Evolutionary conservation across 2,888 invertebrate species (phyloP).

Genomic region (Lepas anatifera): DNA sequence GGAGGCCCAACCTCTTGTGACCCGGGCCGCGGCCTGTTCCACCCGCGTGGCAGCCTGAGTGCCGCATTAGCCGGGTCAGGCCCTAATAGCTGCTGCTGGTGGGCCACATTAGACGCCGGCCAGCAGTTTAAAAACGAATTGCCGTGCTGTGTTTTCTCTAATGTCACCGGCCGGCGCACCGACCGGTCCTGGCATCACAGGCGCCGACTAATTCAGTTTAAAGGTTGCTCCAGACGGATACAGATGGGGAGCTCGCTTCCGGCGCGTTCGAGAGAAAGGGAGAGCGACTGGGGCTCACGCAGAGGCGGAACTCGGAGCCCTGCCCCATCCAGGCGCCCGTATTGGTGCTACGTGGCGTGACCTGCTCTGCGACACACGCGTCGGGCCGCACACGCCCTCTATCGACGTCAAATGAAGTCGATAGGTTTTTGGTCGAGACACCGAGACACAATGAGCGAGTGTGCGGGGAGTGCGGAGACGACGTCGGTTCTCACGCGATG

Average conservation of each 20-base stretch:
- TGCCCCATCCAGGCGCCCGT: no score
- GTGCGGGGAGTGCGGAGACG: neutral
- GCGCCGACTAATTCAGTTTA: neutral
- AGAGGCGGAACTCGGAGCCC: no score
- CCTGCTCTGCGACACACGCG: no score
- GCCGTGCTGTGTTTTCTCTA: neutral
- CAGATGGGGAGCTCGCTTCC: neutral
- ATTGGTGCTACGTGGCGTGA: no score
- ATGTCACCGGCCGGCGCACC: neutral
- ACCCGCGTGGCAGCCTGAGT: neutral
- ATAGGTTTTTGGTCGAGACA: neutral
- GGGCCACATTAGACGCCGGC: neutral
- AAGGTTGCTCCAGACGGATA: neutral
- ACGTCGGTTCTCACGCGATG: neutral
- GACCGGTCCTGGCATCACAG: no score
- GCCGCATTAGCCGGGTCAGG: neutral
- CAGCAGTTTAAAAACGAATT: neutral
- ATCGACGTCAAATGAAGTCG: neutral
- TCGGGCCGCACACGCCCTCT: no score
- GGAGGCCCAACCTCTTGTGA: no score
- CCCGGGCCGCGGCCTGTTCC: no score
- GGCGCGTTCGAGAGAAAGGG: no score
- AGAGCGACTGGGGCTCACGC: no score
- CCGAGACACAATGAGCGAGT: neutral
- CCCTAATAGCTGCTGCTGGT: neutral